Base-by-base conservation (phyloP, 2,113 vertebrate species). In the Hemibagrus wyckioides region DNA sequence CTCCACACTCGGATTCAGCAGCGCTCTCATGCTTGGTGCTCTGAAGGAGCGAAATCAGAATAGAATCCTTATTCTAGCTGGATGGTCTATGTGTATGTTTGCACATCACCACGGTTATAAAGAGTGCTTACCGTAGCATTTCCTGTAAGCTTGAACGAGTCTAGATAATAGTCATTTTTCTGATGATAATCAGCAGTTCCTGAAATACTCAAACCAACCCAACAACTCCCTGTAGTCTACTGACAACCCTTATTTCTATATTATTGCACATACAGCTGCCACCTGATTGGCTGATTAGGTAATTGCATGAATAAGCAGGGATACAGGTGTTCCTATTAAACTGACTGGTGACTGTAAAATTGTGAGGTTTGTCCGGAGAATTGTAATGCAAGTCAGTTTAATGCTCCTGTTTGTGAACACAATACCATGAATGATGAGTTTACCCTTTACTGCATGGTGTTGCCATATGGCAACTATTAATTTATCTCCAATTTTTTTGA, bases 21-120 rank as follows among this genome's bases (percentile, higher is more conserved):
- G 67, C 23, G 41, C 79, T 88, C 54, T 81, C n/a, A 36, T 50
- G 1, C 36, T 79, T 33, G 44, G 85, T 86, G 48, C 56, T 41
- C 57, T 69, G 33, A 84, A 79, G 63, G 21, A 83, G 39, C 36
- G 7, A 69, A 86, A 82, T n/a, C 10, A 82, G 39, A n/a, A n/a
- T n/a, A n/a, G n/a, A n/a, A n/a, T n/a, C n/a, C n/a, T n/a, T n/a
- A n/a, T n/a, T n/a, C n/a, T n/a, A n/a, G n/a, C n/a, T n/a, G n/a
- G n/a, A n/a, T n/a, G n/a, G n/a, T n/a, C n/a, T n/a, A n/a, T n/a
- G n/a, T n/a, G 23, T 25, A 25, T 39, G 21, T 28, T 75, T 75
- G 44, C 71, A 0, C 6, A 2, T 50, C n/a, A 77, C 28, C 28
- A 19, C 28, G 0, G 28, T 17, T 52, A 48, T 52, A 77, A 77